Percentiles rank a stretch among this genome's conserved stretches.
phyloP scores from a whole-genome alignment of 2,113 vertebrate genomes.

The Cricetomys ansorgei region DNA sequence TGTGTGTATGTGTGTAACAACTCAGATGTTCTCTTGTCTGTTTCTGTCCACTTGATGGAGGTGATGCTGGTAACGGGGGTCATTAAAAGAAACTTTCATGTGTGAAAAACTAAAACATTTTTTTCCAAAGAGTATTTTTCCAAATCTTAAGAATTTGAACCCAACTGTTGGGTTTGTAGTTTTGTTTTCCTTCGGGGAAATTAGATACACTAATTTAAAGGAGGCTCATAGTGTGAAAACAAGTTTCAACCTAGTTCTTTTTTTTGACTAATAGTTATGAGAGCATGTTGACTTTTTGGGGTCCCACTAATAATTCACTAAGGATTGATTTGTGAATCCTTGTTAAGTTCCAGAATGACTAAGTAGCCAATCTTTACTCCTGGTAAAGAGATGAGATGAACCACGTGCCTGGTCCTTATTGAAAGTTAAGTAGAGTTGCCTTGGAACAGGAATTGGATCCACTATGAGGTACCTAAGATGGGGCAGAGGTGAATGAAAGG shows the following conservation, averaged over 20 bases:
- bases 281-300: background rate
- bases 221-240: background rate
- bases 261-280: background rate
- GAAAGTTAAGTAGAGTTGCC: background rate
- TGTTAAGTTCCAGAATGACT: background rate
- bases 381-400: background rate
- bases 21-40: background rate
- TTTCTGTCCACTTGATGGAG: background rate
- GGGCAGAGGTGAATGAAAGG: rapidly evolving
- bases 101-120: background rate
- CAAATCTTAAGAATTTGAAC: background rate
- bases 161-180: background rate
- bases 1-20: rapidly evolving
- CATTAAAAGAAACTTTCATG: background rate
- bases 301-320: background rate
- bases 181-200: background rate
- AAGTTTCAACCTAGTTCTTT: background rate
- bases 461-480: rapidly evolving
- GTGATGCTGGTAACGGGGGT: no score
- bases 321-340: background rate
- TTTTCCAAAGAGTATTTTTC: background rate
- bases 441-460: background rate
- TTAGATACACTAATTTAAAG: background rate
- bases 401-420: background rate
- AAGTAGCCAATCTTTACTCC: rapidly evolving